Evolutionary conservation across 2,113 vertebrate genomes (phyloP).

Genomic region (Spheniscus mendiculus): DNA sequence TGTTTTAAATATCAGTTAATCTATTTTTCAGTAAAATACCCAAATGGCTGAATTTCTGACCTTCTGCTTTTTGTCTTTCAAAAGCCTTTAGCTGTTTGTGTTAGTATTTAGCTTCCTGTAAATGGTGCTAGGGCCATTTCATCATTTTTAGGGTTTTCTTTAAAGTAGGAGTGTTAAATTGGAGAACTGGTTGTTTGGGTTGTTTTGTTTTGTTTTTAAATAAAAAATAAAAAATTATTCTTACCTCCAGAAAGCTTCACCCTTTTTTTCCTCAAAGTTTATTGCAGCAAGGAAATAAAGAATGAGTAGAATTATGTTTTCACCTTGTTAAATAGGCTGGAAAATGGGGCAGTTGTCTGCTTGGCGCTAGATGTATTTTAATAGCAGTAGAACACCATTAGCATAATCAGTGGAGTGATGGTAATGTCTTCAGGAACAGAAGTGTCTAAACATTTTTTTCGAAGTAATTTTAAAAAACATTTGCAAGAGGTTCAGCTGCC

Average conservation of each 20-base stretch:
- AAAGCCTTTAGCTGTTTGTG: not conserved
- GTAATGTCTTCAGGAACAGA: conserved; percentile 23
- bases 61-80: not conserved
- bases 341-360: conserved; percentile 52
- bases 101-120: not conserved
- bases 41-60: not conserved
- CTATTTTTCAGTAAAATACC: not conserved
- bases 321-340: conserved; percentile 59
- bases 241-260: not conserved
- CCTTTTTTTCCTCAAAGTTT: not conserved
- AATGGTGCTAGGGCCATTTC: not conserved
- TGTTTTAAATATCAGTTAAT: not conserved
- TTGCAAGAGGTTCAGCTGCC: not conserved
- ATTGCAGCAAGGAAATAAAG: not conserved
- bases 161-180: not conserved
- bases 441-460: not conserved
- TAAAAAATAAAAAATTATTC: not conserved
- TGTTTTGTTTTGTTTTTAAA: not conserved
- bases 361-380: not conserved
- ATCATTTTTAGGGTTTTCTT: not conserved
- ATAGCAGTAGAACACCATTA: not conserved
- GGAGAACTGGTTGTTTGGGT: not conserved
- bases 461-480: not conserved
- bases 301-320: conserved; percentile 24
- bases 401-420: not conserved